Percentiles rank a stretch among this genome's conserved stretches.
Conservation (phyloP, 2,113 vertebrate species). For the Cariama cristata region DNA sequence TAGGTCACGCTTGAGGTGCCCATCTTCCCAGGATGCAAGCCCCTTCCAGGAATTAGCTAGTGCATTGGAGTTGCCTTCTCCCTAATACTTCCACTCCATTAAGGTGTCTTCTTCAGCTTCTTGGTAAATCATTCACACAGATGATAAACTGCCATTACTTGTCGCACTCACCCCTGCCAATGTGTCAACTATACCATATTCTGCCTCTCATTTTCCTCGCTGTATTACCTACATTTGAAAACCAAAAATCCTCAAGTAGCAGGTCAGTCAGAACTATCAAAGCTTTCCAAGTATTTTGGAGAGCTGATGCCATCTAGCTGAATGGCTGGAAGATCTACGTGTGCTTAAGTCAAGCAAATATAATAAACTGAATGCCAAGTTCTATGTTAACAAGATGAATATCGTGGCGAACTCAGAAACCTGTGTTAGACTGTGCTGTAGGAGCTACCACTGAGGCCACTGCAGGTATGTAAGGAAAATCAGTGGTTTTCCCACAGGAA, state of each 20-base stretch:
- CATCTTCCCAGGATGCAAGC: neutral
- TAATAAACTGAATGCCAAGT: neutral
- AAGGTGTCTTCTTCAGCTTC: neutral
- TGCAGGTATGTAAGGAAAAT: neutral
- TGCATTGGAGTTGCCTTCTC: neutral
- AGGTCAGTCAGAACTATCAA: neutral
- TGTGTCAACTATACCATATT: neutral
- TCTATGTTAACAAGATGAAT: neutral
- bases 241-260: neutral
- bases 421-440: neutral
- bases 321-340: neutral
- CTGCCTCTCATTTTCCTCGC: neutral
- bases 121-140: neutral
- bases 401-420: neutral
- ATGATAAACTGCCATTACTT: neutral
- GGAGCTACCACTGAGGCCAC: neutral
- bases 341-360: neutral
- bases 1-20: neutral
- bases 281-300: neutral
- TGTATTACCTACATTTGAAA: neutral
- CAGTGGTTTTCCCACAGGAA: neutral
- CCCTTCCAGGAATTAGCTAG: neutral
- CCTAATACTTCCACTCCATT: neutral
- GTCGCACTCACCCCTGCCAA: neutral
- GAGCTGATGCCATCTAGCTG: neutral